Evolutionary conservation across 2,113 vertebrate species (phyloP).

Genomic region (Ondatra zibethicus): DNA sequence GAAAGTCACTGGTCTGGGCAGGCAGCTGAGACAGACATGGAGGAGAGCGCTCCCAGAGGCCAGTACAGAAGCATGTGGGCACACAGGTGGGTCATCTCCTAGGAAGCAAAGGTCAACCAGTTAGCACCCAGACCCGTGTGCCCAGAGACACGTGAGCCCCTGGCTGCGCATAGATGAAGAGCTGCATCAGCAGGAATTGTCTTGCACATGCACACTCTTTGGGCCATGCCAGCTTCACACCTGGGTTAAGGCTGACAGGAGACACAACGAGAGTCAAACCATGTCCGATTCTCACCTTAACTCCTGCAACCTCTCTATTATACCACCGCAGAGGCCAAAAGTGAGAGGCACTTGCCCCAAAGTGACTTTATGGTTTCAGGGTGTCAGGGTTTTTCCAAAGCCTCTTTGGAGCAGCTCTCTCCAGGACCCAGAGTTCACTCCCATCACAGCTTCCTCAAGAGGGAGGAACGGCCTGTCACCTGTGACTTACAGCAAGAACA

Average conservation of each 20-base stretch:
- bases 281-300: background rate
- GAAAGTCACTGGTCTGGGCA: background rate
- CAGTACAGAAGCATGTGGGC: background rate
- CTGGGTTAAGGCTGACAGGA: background rate
- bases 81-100: background rate
- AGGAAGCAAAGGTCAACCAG: background rate
- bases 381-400: background rate
- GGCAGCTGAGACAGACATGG: background rate
- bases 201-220: background rate
- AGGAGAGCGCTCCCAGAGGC: background rate
- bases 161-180: rapidly evolving
- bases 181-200: background rate
- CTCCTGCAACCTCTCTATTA: background rate
- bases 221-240: background rate
- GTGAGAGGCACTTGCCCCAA: background rate
- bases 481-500: conserved; percentile 70
- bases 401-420: background rate
- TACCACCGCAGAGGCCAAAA: background rate
- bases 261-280: background rate
- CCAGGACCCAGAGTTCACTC: conserved; percentile 22
- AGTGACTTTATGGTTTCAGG: background rate
- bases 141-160: background rate
- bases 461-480: conserved; percentile 66
- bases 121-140: background rate
- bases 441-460: conserved; percentile 19